phyloP scores from a whole-genome alignment of 2,797 vertebrate genomes.

The Salarias fasciatus region DNA sequence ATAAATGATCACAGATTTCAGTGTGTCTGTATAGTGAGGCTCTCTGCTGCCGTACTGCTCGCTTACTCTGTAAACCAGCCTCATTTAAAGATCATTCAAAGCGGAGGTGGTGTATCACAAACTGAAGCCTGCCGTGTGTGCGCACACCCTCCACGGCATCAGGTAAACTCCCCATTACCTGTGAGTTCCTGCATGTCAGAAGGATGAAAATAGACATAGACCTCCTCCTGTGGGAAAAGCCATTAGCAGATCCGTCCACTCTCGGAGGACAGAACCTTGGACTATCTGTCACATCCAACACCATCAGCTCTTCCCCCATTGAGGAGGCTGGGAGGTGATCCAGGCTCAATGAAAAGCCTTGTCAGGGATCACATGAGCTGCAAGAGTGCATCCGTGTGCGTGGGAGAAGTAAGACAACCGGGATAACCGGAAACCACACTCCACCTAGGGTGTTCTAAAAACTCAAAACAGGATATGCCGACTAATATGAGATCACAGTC shows the following conservation, averaged over 20 bases:
- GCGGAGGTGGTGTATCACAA: too few relatives aligned
- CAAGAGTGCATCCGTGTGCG: slow-evolving; percentile 6
- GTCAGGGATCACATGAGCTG: slow-evolving; percentile 57
- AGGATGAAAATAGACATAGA: slow-evolving; percentile 17
- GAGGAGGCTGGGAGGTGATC: slow-evolving; percentile 69
- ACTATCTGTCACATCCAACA: slow-evolving; percentile 67
- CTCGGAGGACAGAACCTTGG: slow-evolving; percentile 61
- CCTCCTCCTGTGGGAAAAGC: slow-evolving; percentile 44
- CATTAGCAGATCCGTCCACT: slow-evolving; percentile 45
- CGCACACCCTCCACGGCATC: neutral
- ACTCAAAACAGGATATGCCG: too few relatives aligned
- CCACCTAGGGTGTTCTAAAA: too few relatives aligned
- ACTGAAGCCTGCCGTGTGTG: too few relatives aligned
- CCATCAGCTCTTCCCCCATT: slow-evolving; percentile 55
- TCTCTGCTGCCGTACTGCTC: too few relatives aligned
- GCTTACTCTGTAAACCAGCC: too few relatives aligned
- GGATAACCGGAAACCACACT: too few relatives aligned
- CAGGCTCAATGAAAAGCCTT: slow-evolving; percentile 75
- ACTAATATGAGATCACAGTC: too few relatives aligned
- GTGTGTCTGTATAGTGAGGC: too few relatives aligned
- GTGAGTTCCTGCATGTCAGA: slow-evolving; percentile 9
- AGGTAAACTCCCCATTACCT: slow-evolving; percentile 12
- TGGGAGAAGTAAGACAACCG: too few relatives aligned
- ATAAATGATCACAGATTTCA: too few relatives aligned
- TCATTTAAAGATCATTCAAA: too few relatives aligned